Base-by-base conservation (phyloP, 2,113 vertebrate genomes). In the Charina bottae region DNA sequence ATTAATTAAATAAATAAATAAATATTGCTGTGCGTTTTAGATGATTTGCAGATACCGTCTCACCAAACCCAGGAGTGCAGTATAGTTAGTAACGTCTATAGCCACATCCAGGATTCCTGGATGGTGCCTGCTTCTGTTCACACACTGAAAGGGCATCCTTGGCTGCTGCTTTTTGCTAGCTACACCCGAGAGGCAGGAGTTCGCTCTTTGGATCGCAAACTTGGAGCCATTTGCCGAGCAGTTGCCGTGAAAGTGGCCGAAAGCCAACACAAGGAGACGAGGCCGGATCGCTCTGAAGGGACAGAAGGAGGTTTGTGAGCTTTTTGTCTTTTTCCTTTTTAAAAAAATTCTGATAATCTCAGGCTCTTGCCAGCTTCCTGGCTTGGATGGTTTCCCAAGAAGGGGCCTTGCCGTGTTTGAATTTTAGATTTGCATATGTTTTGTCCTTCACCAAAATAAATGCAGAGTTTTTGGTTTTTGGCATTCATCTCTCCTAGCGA, bases 161-260 rank as follows among this genome's bases (percentile, higher is more conserved):
- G 90, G 23, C 78, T 26, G 19, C 58, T 85, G 95, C 42, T 91
- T 42, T 95, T 1, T 1, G 0, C 0, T 92, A 99, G 99, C 37
- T 99, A 99, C 91, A 99, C 99, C 1, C 96, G 99, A 9, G 99
- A 99, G 96, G 99, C 99, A 0, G 99, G 99, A 0, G 99, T 99
- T 21, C 99, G 99, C n/a, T 98, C 99, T 10, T 97, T 99, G 91
- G 99, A 99, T 92, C 98, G 99, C 93, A 99, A 98, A 96, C 97
- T 99, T 8, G 99, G 98, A 37, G 99, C 99, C 4, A 97, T 99
- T 90, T 99, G 99, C 97, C 97, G 99, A 56, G 99, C 99, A 0
- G 99, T 99, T 92, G 99, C 99, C 0, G 98, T 99, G 60, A 99
- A 98, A 92, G 98, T 99, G 9, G 99, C 99, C 0, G 99, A 99